Conservation (phyloP, 1,140 invertebrate genomes). For the Drosophila varians region DNA sequence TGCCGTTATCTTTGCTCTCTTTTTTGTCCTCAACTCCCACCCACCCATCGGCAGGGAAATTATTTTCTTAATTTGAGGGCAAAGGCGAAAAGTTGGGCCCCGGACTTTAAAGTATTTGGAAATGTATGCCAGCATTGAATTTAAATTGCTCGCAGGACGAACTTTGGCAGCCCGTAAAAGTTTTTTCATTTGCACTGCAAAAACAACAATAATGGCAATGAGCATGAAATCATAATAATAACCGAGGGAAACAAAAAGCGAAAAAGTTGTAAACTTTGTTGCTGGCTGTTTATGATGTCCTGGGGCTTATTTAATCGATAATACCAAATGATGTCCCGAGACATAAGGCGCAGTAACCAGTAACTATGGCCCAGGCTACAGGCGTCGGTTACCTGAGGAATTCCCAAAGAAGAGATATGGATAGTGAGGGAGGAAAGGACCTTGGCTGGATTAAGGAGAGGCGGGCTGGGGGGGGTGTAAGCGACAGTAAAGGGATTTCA, state of each 20-base stretch:
- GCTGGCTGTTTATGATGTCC: slow-evolving; percentile 47
- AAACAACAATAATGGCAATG: slow-evolving; percentile 63
- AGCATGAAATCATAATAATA: slow-evolving; percentile 64
- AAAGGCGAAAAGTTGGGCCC: slow-evolving; percentile 15
- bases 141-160: slow-evolving; percentile 30
- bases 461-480: slow-evolving; percentile 5
- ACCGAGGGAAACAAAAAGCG: slow-evolving; percentile 31
- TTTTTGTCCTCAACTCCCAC: too few species aligned
- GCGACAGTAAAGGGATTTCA: slow-evolving; percentile 56
- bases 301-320: slow-evolving; percentile 58
- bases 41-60: slow-evolving; percentile 47
- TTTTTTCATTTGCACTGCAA: slow-evolving; percentile 64
- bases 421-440: slow-evolving; percentile 4
- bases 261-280: slow-evolving; percentile 59
- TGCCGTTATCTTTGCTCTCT: slow-evolving; percentile 59
- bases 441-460: slow-evolving; percentile 30
- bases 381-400: slow-evolving; percentile 43
- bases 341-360: slow-evolving; percentile 28
- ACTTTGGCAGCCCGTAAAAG: slow-evolving; percentile 55
- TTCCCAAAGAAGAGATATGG: slow-evolving; percentile 4
- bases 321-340: slow-evolving; percentile 35
- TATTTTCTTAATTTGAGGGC: slow-evolving; percentile 70
- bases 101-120: slow-evolving; percentile 48
- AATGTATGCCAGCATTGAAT: slow-evolving; percentile 35
- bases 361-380: slow-evolving; percentile 2